Base-by-base conservation (phyloP, 1,140 invertebrate genomes). In the Hylaeus volcanicus region DNA sequence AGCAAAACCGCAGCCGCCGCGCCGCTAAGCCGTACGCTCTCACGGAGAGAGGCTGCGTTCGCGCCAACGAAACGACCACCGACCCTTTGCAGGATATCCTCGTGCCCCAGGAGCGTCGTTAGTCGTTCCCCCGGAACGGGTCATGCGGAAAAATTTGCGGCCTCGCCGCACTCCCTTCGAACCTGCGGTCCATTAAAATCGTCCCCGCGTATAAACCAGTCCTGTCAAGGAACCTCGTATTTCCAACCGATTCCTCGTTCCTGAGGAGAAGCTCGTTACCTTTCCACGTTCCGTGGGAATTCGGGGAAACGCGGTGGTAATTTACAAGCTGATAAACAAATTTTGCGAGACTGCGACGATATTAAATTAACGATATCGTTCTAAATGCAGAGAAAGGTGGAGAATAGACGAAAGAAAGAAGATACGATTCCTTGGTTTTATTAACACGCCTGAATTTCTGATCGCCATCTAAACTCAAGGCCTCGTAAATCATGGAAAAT, bases 1-100 rank as follows among this genome's bases (percentile, higher is more conserved):
- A 58, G 78, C 82, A 70, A 88, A 88, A 88, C 83, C 80, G 56
- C 87, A 81, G 76, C 51, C 71, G 71, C 56, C 74, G 73, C 60
- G 60, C 43, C 26, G 64, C 64, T 66, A 48, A 66, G 64, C 77
- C 15, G 43, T 12, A 48, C 63, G 6, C 45, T 68, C 45, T 48
- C 65, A 11, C 9, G 9, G 15, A 45, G 64, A 66, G 64, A 15
- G 26, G 26, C 45, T 41, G 39, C 55, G 15, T 14, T 56, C 73
- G 15, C 48, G 48, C 5, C 43, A 65, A 1, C 74, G 15, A 39
- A 61, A 11, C 56, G 41, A 61, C 55, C 64, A 56, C 55, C 64
- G 51, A 3, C 37, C 48, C 55, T 45, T 41, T 64, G 66, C 56
- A 11, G 14, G 3, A 15, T 26, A 26, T 15, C 65, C 82, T 63